phyloP scores from a whole-genome alignment of 1,140 invertebrate species.

The Cotesia chilonis region DNA sequence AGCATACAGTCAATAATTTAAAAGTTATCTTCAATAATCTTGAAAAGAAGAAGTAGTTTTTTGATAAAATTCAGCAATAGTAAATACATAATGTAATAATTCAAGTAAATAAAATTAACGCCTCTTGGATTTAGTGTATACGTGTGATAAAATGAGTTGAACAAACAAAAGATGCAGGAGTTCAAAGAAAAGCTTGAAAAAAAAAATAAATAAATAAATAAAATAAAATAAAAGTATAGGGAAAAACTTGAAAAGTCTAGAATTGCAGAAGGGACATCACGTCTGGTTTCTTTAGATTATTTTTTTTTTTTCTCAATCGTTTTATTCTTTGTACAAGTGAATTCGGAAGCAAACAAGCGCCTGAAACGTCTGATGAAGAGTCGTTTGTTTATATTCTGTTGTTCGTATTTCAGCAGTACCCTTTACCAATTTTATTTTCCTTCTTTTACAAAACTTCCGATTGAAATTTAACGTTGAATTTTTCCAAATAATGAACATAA shows the following conservation, averaged over 20 bases:
- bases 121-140: constrained; percentile 51
- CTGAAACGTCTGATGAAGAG: constrained; percentile 54
- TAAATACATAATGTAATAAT: too few relatives aligned
- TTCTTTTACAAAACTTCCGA: constrained; percentile 11
- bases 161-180: constrained; percentile 55
- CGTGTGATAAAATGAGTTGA: constrained; percentile 64
- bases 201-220: too few relatives aligned
- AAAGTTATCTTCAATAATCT: too few relatives aligned
- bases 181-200: constrained; percentile 41
- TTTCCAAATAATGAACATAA: background rate
- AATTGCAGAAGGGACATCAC: constrained; percentile 53
- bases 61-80: too few relatives aligned
- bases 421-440: constrained; percentile 2
- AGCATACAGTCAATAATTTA: too few relatives aligned
- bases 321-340: constrained; percentile 31
- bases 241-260: constrained; percentile 30
- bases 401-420: constrained; percentile 8
- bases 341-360: constrained; percentile 58
- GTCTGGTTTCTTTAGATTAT: constrained; percentile 50
- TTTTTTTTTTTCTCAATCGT: constrained; percentile 40
- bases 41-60: too few relatives aligned
- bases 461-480: background rate
- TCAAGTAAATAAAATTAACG: constrained; percentile 52
- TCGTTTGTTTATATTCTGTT: constrained; percentile 55
- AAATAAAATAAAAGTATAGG: too few relatives aligned